Conservation (phyloP, 1,140 invertebrate species). For the Ooceraea biroi region DNA sequence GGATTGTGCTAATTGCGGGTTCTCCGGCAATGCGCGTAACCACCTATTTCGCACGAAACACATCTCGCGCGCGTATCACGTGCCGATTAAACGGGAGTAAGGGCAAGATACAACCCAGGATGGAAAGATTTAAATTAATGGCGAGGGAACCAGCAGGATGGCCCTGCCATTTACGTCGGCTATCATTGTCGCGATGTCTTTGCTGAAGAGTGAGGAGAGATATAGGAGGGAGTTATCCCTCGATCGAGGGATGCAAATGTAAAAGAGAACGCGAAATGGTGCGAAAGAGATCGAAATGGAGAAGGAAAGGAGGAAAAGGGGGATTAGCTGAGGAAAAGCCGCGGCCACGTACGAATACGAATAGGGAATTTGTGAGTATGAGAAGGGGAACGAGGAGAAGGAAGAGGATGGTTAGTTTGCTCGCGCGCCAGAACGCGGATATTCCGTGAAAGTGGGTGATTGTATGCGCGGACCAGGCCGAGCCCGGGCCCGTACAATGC, state of each 20-base stretch:
- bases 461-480: constrained; percentile 56
- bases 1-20: not conserved
- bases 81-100: constrained; percentile 2
- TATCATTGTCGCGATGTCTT: constrained; percentile 31
- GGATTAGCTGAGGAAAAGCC: not conserved
- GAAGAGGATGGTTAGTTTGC: constrained; percentile 8
- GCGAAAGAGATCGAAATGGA: not conserved
- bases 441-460: constrained; percentile 64
- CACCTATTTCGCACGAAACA: not conserved
- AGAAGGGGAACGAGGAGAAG: not conserved
- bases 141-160: constrained; percentile 10
- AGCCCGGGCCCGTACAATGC: constrained; percentile 66
- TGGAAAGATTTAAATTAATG: constrained; percentile 33
- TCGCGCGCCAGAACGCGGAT: constrained; percentile 38
- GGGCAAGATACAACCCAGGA: not conserved
- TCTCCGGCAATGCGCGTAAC: not conserved
- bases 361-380: constrained; percentile 13
- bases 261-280: too few relatives aligned
- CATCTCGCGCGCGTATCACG: not conserved
- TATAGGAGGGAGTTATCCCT: not conserved
- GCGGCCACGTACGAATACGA: not conserved
- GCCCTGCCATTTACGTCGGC: constrained; percentile 22
- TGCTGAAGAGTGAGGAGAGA: constrained; percentile 7
- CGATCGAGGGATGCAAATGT: too few relatives aligned
- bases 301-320: not conserved